phyloP scores from a whole-genome alignment of 1,140 invertebrate species.

The Trachymyrmex cornetzi region DNA sequence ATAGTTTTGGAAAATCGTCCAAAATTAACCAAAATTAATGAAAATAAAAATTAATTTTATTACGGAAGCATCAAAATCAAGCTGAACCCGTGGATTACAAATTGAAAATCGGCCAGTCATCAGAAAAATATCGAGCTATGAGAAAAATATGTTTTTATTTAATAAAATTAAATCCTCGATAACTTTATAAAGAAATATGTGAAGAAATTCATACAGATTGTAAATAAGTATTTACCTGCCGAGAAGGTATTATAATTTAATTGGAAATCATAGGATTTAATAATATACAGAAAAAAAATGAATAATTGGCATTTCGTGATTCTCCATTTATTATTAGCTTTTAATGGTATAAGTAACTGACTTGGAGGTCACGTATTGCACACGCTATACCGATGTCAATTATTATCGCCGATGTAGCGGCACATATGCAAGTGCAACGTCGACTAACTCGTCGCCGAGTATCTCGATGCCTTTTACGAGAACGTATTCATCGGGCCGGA shows the following conservation, averaged over 20 bases:
- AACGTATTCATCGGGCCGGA: constrained; percentile 44
- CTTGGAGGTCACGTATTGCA: constrained; percentile 5
- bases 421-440: constrained; percentile 19
- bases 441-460: constrained; percentile 22
- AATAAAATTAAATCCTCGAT: background rate
- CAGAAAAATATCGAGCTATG: too few species aligned
- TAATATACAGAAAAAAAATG: background rate
- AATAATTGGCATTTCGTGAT: constrained; percentile 9
- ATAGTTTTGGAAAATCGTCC: background rate
- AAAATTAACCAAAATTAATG: background rate
- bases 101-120: background rate
- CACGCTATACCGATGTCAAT: constrained; percentile 21
- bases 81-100: background rate
- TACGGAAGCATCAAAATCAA: background rate
- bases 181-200: background rate
- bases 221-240: background rate
- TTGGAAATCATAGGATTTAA: background rate
- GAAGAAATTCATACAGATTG: background rate
- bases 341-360: constrained; percentile 9
- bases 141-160: background rate
- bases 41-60: background rate
- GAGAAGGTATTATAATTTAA: background rate
- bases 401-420: constrained; percentile 14
- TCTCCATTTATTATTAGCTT: constrained; percentile 13
- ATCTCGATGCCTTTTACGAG: constrained; percentile 47